phyloP scores from a whole-genome alignment of 1,140 invertebrate genomes.

The Lepidostoma basale region DNA sequence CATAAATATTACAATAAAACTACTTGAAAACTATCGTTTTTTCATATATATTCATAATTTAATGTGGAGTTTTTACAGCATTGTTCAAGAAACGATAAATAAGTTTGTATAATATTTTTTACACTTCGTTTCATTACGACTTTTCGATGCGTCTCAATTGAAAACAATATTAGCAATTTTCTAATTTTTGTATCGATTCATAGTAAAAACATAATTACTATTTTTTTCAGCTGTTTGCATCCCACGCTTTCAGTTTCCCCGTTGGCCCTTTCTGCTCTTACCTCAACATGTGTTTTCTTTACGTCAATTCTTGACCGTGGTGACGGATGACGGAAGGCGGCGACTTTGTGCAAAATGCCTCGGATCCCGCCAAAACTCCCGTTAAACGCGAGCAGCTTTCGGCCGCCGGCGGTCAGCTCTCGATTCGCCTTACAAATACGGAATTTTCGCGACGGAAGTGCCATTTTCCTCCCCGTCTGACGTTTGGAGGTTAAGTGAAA shows the following conservation, averaged over 20 bases:
- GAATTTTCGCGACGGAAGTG: background rate
- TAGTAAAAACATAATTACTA: background rate
- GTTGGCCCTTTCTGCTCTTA: background rate
- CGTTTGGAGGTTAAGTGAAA: conserved; percentile 18
- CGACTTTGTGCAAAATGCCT: background rate
- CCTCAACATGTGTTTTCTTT: conserved; percentile 21
- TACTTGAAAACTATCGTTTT: too few species aligned
- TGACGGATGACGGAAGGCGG: background rate
- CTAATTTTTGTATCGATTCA: background rate
- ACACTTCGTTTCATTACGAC: too few species aligned
- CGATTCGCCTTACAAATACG: background rate
- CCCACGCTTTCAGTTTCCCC: conserved; percentile 3
- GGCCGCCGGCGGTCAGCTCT: background rate
- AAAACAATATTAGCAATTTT: background rate
- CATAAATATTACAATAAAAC: too few species aligned
- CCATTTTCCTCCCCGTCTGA: background rate
- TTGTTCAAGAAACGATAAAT: too few species aligned
- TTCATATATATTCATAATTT: too few species aligned
- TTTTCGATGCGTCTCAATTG: too few species aligned
- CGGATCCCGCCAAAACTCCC: conserved; percentile 9
- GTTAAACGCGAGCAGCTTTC: background rate
- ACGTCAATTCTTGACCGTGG: background rate
- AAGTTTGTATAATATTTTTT: too few species aligned
- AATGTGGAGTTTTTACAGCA: too few species aligned
- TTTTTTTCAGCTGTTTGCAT: background rate